Evolutionary conservation across 2,888 invertebrate genomes (phyloP), one percentile per base, ranked within the genome.

Genomic region (Acronicta psi): DNA sequence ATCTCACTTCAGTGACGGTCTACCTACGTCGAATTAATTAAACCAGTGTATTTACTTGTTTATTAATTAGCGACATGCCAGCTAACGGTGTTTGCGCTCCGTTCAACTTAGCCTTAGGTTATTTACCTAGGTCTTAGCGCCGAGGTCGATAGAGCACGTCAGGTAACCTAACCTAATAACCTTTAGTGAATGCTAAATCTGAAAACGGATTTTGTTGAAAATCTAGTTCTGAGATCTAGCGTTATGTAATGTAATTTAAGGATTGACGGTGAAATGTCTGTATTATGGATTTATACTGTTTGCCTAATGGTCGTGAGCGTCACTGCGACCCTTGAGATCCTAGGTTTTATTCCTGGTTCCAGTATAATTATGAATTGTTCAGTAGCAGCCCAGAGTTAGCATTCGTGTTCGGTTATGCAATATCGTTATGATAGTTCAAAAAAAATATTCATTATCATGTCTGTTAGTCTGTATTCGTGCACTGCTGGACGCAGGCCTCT

Each of bases 21-120:
- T 80, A 75, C 74, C 80, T 83, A 81, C 78, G 81, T 58, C 75
- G 75, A 85, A 87, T 89, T 85, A 83, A 86, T 85, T 79, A 80
- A 78, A 73, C 71, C 73, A 66, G 69, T 76, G 60, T 77, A 73
- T 79, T 82, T 79, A 80, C 80, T 69, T 72, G 77, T 69, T 79
- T 79, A 83, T 80, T 83, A 80, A 86, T 84, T 79, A 81, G 51
- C 54, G 37, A 59, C 60, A 59, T 59, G 63, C 53, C 62, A 63
- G 44, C 56, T 41, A 23, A 18, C 40, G 29, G 47, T 67, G 66
- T 74, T 67, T 62, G 61, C 53, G 56, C 37, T 50, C 49, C 38
- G 60, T 70, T 73, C 41, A 59, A 68, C 59, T 64, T 73, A 71
- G 56, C 67, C 73, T 69, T 75, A 59, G 59, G 47, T 56, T 69